Conservation (phyloP, 2,888 invertebrate genomes). For the Drosophila kuntzei region DNA sequence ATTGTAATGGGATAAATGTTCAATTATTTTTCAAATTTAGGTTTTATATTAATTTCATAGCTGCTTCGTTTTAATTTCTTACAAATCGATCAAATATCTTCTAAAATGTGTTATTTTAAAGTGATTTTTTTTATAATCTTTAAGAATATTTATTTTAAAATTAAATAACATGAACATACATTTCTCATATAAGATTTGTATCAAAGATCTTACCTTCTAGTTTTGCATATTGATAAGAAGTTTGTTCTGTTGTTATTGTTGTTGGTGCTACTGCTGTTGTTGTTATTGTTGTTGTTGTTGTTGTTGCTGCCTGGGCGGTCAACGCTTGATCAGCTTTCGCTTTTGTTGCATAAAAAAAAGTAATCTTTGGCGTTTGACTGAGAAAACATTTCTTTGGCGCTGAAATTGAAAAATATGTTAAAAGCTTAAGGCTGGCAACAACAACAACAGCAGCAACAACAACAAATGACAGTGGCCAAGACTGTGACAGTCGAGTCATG, state of each 20-base stretch:
- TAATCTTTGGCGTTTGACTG: slow-evolving; percentile 56
- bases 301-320: slow-evolving; percentile 22
- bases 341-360: slow-evolving; percentile 59
- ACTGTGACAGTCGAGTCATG: slow-evolving; percentile 55
- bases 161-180: background rate
- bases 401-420: slow-evolving; percentile 72
- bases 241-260: slow-evolving; percentile 30
- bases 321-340: slow-evolving; percentile 57
- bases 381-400: slow-evolving; percentile 60
- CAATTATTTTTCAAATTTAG: too few relatives aligned
- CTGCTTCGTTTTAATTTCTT: background rate
- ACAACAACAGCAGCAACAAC: slow-evolving; percentile 34
- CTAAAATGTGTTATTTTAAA: too few relatives aligned
- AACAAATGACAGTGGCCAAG: slow-evolving; percentile 50
- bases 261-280: too few relatives aligned
- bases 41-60: background rate
- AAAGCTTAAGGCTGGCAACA: slow-evolving; percentile 64
- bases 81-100: too few relatives aligned
- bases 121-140: too few relatives aligned
- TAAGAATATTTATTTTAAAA: too few relatives aligned
- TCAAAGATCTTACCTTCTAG: background rate
- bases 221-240: background rate
- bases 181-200: background rate
- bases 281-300: slow-evolving; percentile 14
- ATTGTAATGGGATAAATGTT: too few relatives aligned